These are phyloP conservation scores for Hydrotaea diabolus DNA, from an alignment of 2,888 invertebrate genomes.

Conservation along the genomic window DNA sequence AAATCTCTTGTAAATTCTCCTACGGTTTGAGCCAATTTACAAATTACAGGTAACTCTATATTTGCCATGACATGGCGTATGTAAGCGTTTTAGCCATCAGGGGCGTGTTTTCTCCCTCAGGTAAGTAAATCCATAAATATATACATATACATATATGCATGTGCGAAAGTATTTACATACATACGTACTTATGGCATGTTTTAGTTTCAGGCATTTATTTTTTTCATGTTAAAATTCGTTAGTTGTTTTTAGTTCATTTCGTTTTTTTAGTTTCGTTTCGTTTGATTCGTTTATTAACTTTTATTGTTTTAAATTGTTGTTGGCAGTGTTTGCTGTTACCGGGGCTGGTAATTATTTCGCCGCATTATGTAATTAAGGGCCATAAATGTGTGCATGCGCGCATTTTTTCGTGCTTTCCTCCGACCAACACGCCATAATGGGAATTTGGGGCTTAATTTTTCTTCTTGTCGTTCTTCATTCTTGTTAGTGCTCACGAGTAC, in stretches of 20 bases:
- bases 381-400: constrained; percentile 61
- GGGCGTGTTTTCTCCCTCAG: background rate
- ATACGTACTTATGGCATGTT: background rate
- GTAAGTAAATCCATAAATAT: too few relatives aligned
- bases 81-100: constrained; percentile 6
- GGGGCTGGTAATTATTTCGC: constrained; percentile 60
- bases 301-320: constrained; percentile 38
- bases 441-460: background rate
- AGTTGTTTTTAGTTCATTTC: constrained; percentile 48
- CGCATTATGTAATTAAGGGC: constrained; percentile 67
- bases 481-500: background rate
- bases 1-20: background rate
- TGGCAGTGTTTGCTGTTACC: background rate
- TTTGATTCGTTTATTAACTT: constrained; percentile 20
- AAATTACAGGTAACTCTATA: background rate
- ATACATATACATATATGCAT: too few relatives aligned
- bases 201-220: background rate
- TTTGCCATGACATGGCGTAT: constrained; percentile 31
- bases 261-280: constrained; percentile 29
- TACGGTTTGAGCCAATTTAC: background rate
- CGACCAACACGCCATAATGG: constrained; percentile 22
- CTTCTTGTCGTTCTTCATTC: background rate
- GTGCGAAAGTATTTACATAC: too few relatives aligned
- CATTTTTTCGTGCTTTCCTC: constrained; percentile 30
- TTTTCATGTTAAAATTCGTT: background rate